Conservation (phyloP, 2,888 invertebrate genomes). For the Coenonympha glycerion region DNA sequence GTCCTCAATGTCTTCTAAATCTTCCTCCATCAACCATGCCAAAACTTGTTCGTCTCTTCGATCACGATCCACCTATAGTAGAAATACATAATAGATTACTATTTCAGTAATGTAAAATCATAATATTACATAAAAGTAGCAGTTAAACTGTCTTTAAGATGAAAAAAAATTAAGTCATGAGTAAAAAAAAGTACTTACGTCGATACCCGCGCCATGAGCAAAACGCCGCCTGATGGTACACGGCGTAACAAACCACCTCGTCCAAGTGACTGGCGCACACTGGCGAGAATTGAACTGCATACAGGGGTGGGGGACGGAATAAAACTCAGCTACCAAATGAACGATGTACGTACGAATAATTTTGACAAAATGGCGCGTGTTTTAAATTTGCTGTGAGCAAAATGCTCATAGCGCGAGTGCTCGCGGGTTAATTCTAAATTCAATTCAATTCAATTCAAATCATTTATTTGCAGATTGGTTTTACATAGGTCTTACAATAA, state of each 20-base stretch:
- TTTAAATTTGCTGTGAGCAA: constrained; percentile 14
- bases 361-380: not conserved
- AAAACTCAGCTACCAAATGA: not conserved
- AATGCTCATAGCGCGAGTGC: no score
- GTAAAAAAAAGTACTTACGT: not conserved
- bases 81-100: not conserved
- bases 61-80: no score
- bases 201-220: no score
- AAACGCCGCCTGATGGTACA: no score
- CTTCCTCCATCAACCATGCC: constrained; percentile 9
- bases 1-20: constrained; percentile 20
- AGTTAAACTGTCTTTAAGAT: not conserved
- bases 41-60: not conserved
- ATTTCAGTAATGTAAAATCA: not conserved
- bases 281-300: no score
- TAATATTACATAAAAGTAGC: not conserved
- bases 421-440: no score
- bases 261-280: no score
- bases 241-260: no score
- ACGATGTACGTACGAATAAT: not conserved
- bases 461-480: no score
- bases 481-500: no score
- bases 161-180: not conserved
- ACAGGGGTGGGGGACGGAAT: no score
- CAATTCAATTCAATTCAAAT: no score